Conservation (phyloP, 2,888 invertebrate species). For the Exephanes ischioxanthus region DNA sequence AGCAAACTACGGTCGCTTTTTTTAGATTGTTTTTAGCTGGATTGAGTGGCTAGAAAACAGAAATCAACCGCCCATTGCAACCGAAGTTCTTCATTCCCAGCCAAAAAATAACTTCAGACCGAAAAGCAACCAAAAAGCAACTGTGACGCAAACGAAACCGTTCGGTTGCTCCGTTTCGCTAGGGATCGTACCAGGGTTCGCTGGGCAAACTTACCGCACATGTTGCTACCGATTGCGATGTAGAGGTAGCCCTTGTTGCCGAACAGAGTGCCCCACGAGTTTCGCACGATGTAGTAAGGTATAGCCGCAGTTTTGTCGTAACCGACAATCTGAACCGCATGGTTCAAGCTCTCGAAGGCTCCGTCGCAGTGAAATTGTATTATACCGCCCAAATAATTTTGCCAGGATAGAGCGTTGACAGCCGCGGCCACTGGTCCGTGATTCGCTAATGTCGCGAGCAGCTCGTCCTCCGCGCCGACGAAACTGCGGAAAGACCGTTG, state of each 20-base stretch:
- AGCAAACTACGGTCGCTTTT: too few species aligned
- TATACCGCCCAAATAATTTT: slow-evolving; percentile 93
- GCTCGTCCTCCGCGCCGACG: slow-evolving; percentile 88
- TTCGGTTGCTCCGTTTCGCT: too few species aligned
- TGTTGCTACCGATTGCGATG: slow-evolving; percentile 90
- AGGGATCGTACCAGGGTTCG: too few species aligned
- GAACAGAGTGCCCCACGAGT: slow-evolving; percentile 93
- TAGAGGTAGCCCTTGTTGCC: slow-evolving; percentile 92
- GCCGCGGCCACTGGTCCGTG: slow-evolving; percentile 93
- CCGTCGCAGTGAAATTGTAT: slow-evolving; percentile 93
- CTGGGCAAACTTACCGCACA: slow-evolving; percentile 88
- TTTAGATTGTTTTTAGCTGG: too few species aligned
- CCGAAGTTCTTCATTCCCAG: too few species aligned
- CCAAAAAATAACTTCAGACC: too few species aligned
- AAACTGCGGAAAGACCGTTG: slow-evolving; percentile 85
- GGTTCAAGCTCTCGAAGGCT: slow-evolving; percentile 88
- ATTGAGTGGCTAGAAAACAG: too few species aligned
- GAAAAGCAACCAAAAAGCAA: too few species aligned
- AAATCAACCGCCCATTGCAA: too few species aligned
- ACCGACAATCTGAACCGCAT: slow-evolving; percentile 94
- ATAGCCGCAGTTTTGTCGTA: slow-evolving; percentile 90
- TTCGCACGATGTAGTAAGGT: slow-evolving; percentile 93
- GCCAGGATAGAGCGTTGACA: slow-evolving; percentile 94
- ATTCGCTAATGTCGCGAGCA: slow-evolving; percentile 87
- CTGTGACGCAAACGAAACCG: too few species aligned